Evolutionary conservation across 2,797 vertebrate species (phyloP), one percentile per base, ranked within the genome.

Genomic region (Ficedula albicollis): DNA sequence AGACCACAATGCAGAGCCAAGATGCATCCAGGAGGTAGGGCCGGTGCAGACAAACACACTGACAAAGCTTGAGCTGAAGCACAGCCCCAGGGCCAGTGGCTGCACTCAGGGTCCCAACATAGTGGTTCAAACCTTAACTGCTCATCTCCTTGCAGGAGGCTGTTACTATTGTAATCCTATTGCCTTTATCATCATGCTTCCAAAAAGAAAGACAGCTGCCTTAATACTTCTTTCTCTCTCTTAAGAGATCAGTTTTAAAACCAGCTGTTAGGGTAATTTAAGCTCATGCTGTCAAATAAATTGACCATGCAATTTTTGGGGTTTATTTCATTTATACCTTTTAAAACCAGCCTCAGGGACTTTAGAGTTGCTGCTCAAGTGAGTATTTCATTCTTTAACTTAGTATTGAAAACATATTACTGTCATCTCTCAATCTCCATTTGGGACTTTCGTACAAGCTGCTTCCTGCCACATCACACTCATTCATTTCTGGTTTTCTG

Each of bases 321-420:
- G 51, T 95, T 91, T 96, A 70, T 91, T 96, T 95, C 60, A 92
- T 88, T 97, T 91, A 62, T 87, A 95, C 58, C 93, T 95, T 96
- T 92, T 72, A 76, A 86, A 78, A 73, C 16, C 84, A 68, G 64
- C 70, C 49, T 84, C 32, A 2, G 78, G 69, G 67, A 75, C 48
- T 60, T 70, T 3, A 34, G 68, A 78, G 46, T 30, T 80, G 81
- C 59, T 66, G 52, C 44, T 92, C 64, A 85, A 86, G 60, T 0
- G 10, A 95, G 75, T 60, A 69, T 93, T 96, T 93, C 43, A 69
- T n/a, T 82, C 76, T 90, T 81, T 68, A 90, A 79, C 25, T 67
- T 84, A 49, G 38, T 36, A 96, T 8, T 82, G 84, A 95, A 94
- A 90, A 91, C 34, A 48, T 46, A 86, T 68, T 90, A 76, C 67